Evolutionary conservation across 2,888 invertebrate species (phyloP), one percentile per base, ranked within the genome.

Genomic region (Lymantria dispar): DNA sequence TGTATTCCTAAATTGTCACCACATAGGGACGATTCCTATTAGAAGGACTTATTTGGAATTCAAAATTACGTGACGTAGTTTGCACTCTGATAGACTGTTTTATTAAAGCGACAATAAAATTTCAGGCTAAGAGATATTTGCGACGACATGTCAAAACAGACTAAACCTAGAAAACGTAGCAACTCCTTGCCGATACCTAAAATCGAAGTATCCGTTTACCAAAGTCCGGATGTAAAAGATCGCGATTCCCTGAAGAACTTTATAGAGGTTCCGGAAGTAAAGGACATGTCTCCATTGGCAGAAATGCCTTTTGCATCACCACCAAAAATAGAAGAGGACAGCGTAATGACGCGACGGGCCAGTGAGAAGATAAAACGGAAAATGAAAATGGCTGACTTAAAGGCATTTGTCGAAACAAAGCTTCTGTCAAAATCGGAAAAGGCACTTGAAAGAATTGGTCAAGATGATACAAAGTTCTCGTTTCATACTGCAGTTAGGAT

Each of bases 151-250:
- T 94, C 95, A 3, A 94, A 94, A 59, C 94, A 95, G 76, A 94
- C 95, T 70, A 95, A 95, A 71, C 95, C 97, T 8, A 92, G 98
- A 50, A 95, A 96, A 75, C 93, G 98, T 47, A 98, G 98, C 72
- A 97, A 97, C 76, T 99, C 98, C 0, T 85, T 98, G 48, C 98
- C 99, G 0, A 97, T 97, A 76, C 97, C 98, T 1, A 97, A 98
- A 89, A 97, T 98, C 54, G 97, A 97, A 83, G 95, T 97, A 0
- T 97, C 97, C 0, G 89, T 96, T 30, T 96, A 96, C 76, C 96
- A 96, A 79, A 96, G 95, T 66, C 95, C 95, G 0, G 96, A 95
- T 52, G 89, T 92, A 15, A 94, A 94, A 69, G 94, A 94, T 58
- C 91, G 92, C 13, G 94, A 94, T 48, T 93, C 93, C 0, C 65